These are phyloP conservation scores for Sorex fumeus DNA, from an alignment of 2,113 vertebrate species.

Conservation along the genomic window DNA sequence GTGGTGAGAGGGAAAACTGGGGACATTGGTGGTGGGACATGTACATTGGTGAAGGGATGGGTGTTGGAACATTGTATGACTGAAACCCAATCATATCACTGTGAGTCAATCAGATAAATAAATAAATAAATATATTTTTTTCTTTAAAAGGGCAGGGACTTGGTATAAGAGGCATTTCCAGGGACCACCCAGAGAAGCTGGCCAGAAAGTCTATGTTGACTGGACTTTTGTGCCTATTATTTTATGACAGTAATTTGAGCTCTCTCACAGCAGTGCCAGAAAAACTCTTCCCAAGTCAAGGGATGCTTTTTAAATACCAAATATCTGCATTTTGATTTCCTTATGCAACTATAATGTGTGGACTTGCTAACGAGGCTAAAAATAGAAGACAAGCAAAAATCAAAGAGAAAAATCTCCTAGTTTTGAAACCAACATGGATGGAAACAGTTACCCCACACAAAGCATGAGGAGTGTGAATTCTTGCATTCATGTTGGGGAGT, in stretches of 20 bases:
- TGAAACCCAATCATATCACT: too few relatives aligned
- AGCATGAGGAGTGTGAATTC: not conserved
- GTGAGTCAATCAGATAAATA: too few relatives aligned
- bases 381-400: slow-evolving; percentile 74
- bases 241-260: not conserved
- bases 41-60: too few relatives aligned
- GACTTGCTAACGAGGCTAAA: slow-evolving; percentile 75
- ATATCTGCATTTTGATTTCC: slow-evolving; percentile 43
- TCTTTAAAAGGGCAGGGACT: not conserved
- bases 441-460: slow-evolving; percentile 56
- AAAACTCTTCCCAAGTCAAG: slow-evolving; percentile 35
- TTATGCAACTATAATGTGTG: slow-evolving; percentile 73
- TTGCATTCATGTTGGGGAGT: slow-evolving; percentile 30
- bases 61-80: too few relatives aligned
- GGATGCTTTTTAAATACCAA: not conserved
- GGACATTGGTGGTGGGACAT: too few relatives aligned
- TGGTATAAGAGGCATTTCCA: slow-evolving; percentile 5
- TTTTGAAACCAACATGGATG: slow-evolving; percentile 57
- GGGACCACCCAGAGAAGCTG: not conserved
- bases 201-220: not conserved
- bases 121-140: too few relatives aligned
- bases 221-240: not conserved
- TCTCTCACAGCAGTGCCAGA: slow-evolving; percentile 8
- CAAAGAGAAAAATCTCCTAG: slow-evolving; percentile 65
- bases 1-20: too few relatives aligned